A percentile compares a stretch with the other conserved stretches of the same genome.
Evolutionary conservation across 2,797 vertebrate genomes (phyloP).

Genomic region (Tragelaphus oryx): DNA sequence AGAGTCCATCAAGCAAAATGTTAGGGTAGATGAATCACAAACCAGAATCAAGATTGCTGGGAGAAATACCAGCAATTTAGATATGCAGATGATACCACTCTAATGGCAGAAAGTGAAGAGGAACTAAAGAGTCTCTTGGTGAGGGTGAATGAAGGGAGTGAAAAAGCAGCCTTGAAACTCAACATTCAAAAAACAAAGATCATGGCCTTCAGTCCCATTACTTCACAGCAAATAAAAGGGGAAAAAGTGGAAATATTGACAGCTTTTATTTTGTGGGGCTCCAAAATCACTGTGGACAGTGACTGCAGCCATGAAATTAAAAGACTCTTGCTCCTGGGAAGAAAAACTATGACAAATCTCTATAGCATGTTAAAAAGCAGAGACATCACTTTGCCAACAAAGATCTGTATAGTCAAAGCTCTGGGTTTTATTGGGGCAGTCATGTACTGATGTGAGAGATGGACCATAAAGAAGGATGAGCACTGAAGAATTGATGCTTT

Average conservation of each 20-base stretch:
- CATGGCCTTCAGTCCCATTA: no score
- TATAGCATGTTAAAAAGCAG: background rate
- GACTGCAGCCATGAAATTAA: background rate
- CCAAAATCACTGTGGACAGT: background rate
- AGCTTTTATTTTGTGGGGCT: background rate
- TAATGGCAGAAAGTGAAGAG: no score
- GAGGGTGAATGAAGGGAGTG: no score
- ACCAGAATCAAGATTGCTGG: no score
- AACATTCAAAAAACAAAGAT: no score
- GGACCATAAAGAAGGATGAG: no score
- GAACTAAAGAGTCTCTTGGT: no score
- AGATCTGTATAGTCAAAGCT: background rate
- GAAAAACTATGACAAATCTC: background rate
- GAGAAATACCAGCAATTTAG: no score
- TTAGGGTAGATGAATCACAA: background rate
- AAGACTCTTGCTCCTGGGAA: background rate
- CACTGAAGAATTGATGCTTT: no score
- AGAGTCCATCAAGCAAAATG: background rate
- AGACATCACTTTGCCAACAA: background rate
- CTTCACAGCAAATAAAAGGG: background rate
- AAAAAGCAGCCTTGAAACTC: no score
- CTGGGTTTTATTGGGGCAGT: background rate
- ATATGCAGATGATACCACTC: no score
- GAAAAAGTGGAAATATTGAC: background rate
- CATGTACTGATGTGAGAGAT: no score